Evolutionary conservation across 2,797 vertebrate genomes (phyloP), one percentile per base, ranked within the genome.

Genomic region (Carapus acus): DNA sequence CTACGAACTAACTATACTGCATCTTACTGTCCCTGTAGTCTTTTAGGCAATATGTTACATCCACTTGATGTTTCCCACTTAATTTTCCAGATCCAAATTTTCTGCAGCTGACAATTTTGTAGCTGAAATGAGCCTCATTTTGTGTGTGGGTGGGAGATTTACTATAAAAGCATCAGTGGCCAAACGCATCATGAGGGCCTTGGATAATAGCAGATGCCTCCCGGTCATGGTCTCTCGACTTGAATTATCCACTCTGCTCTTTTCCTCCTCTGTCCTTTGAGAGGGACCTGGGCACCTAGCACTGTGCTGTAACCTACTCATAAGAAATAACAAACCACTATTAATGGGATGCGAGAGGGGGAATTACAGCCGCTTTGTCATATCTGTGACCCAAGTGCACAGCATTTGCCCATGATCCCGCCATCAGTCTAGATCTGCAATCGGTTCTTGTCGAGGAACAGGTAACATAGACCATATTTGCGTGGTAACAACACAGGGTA

Each of bases 201-300:
- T 75, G 43, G 63, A 80, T 54, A 68, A 76, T 80, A 86, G 83
- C 84, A 87, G 85, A 87, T 88, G 82, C 86, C 84, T 83, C 58
- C 69, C 44, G 38, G 69, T 83, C 86, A 84, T 83, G 68, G 68
- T 56, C 79, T 85, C 78, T 81, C 76, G 67, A 72, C 69, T 44
- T 79, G 80, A 65, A 73, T 83, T 77, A 80, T 78, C 68, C 76
- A 70, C 63, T 39, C 65, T 66, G 63, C 23, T 67, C 63, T 68
- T 61, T 71, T 67, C 63, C 71, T 69, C 58, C 54, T 71, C 49
- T 53, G 69, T 75, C 74, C 83, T 45, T 54, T 47, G 65, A 80
- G 62, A 69, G 59, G 52, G 71, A 75, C 65, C 58, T 49, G 60
- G 78, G 73, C 71, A 75, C 47, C 67, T 37, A 59, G 54, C 17